Percentiles rank a stretch among this genome's conserved stretches.
phyloP scores from a whole-genome alignment of 2,113 vertebrate genomes.

The Eurystomus gularis region DNA sequence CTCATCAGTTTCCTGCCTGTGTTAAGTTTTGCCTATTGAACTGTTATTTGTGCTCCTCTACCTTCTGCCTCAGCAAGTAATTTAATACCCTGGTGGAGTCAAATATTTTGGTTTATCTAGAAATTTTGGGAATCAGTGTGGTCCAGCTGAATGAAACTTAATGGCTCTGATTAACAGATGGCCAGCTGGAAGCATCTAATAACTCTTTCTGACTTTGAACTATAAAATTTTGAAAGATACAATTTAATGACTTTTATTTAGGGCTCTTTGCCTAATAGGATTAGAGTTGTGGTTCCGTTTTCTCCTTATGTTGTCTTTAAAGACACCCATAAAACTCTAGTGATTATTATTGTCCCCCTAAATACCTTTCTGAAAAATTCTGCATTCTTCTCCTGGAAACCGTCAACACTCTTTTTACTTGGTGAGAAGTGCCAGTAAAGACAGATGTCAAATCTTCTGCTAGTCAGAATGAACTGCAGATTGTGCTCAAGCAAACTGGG shows the following conservation, averaged over 20 bases:
- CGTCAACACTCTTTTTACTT: neutral
- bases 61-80: neutral
- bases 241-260: neutral
- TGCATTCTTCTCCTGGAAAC: neutral
- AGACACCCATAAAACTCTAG: neutral
- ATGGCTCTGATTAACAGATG: neutral
- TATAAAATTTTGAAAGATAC: neutral
- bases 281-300: neutral
- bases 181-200: neutral
- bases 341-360: neutral
- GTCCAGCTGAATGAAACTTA: neutral
- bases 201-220: neutral
- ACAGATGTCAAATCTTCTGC: neutral
- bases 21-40: neutral
- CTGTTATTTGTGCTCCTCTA: neutral
- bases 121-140: neutral
- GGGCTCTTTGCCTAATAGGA: neutral
- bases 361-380: neutral
- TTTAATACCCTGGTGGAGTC: neutral
- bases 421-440: neutral
- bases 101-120: neutral
- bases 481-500: neutral
- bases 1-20: neutral
- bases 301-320: neutral
- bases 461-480: neutral